These are phyloP conservation scores for Hippocampus mohnikei DNA, from an alignment of 2,113 vertebrate species.

Conservation along the genomic window DNA sequence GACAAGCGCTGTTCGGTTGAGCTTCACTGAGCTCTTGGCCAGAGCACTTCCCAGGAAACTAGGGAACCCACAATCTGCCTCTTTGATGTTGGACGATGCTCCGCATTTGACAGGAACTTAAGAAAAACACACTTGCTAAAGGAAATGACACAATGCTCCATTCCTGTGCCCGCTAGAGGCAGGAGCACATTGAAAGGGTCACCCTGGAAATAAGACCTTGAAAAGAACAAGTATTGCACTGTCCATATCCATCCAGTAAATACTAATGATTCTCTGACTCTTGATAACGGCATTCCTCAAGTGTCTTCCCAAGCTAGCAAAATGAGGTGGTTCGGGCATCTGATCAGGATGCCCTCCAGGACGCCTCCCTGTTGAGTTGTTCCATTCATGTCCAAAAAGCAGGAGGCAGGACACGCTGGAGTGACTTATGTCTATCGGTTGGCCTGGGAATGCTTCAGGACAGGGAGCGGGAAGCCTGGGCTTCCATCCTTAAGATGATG, in stretches of 20 bases:
- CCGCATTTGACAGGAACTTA: slow-evolving; percentile 66
- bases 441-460: too few species aligned
- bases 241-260: slow-evolving; percentile 19
- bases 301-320: slow-evolving; percentile 28
- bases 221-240: slow-evolving; percentile 38
- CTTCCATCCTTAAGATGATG: too few species aligned
- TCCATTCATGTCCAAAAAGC: slow-evolving; percentile 2
- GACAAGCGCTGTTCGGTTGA: slow-evolving; percentile 63
- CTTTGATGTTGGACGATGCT: slow-evolving; percentile 68
- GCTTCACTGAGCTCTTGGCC: slow-evolving; percentile 70
- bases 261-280: not conserved
- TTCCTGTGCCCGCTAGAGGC: slow-evolving; percentile 59
- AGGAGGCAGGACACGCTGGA: slow-evolving; percentile 25
- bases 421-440: too few species aligned
- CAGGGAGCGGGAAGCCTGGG: too few species aligned
- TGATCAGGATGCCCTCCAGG: too few species aligned
- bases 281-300: slow-evolving; percentile 29
- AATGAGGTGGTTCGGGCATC: too few species aligned
- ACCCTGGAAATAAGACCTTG: slow-evolving; percentile 21
- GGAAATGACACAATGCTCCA: slow-evolving; percentile 54
- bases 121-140: slow-evolving; percentile 55
- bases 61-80: slow-evolving; percentile 68
- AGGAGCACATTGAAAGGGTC: slow-evolving; percentile 52
- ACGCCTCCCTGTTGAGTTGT: too few species aligned
- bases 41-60: slow-evolving; percentile 62